Evolutionary conservation across 1,140 invertebrate species (phyloP).

Genomic region (Episyrphus balteatus): DNA sequence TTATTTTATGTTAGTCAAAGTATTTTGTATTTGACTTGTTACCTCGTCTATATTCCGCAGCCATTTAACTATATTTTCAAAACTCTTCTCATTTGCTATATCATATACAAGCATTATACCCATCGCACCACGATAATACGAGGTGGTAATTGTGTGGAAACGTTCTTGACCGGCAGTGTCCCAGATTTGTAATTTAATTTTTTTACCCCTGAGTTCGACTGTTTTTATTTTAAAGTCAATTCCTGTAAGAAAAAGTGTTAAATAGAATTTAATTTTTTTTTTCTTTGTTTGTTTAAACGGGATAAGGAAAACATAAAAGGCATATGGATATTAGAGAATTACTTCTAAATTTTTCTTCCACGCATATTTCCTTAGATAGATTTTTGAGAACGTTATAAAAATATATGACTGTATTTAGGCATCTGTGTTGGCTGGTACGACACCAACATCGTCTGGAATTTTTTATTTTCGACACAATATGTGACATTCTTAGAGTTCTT

Average conservation of each 20-base stretch:
- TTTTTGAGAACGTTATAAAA: no score
- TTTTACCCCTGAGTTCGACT: constrained; percentile 92
- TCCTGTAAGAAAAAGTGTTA: constrained; percentile 49
- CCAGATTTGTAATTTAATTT: constrained; percentile 99
- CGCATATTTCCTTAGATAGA: no score
- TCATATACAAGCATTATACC: constrained; percentile 98
- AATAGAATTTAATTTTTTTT: not conserved
- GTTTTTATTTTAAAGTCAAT: constrained; percentile 99
- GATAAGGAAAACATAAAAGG: not conserved
- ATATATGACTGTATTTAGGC: no score
- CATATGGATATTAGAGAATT: not conserved
- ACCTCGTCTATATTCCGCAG: constrained; percentile 94
- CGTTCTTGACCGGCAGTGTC: constrained; percentile 75
- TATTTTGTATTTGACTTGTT: constrained; percentile 12
- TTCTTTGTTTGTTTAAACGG: not conserved
- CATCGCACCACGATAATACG: constrained; percentile 96
- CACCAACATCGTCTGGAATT: no score
- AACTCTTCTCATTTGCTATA: constrained; percentile 96
- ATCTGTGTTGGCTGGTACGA: no score
- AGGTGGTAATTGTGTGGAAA: constrained; percentile 95
- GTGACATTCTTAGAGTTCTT: no score
- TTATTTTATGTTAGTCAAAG: not conserved
- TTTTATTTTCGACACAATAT: no score
- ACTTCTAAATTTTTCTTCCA: no score
- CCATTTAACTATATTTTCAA: constrained; percentile 99